Conservation (phyloP, 2,888 invertebrate genomes). For the Ephialtes manifestator region DNA sequence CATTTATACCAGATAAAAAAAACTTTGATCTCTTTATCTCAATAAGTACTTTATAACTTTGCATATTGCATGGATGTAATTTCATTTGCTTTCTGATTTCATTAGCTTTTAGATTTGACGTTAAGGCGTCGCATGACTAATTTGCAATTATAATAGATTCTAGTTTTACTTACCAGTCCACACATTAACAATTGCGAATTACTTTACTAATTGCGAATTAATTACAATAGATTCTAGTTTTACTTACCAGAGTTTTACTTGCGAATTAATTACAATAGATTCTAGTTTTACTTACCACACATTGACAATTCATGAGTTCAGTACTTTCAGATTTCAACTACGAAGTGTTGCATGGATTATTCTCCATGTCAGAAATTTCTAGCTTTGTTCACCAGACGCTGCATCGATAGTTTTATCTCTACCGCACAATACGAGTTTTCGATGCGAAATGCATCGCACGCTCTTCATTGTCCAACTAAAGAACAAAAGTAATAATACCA, state of each 20-base stretch:
- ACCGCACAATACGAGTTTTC: not conserved
- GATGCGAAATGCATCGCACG: constrained; percentile 24
- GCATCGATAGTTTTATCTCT: not conserved
- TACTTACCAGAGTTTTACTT: too few relatives aligned
- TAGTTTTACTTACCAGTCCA: too few relatives aligned
- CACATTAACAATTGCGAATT: too few relatives aligned
- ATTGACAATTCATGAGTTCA: not conserved
- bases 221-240: too few relatives aligned
- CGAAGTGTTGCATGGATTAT: not conserved
- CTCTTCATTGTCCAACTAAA: constrained; percentile 28
- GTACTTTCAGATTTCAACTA: not conserved
- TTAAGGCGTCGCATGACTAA: not conserved
- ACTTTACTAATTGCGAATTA: too few relatives aligned
- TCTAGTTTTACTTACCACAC: too few relatives aligned
- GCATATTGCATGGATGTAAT: too few relatives aligned
- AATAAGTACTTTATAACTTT: too few relatives aligned
- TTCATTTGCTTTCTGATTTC: too few relatives aligned
- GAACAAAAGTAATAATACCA: constrained; percentile 45
- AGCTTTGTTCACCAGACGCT: not conserved
- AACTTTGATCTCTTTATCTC: too few relatives aligned
- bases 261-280: too few relatives aligned
- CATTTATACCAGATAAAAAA: too few relatives aligned
- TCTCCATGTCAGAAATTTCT: not conserved
- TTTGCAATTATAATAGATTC: not conserved
- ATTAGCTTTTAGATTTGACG: not conserved